phyloP scores from a whole-genome alignment of 2,797 vertebrate species.

The Artibeus lituratus region DNA sequence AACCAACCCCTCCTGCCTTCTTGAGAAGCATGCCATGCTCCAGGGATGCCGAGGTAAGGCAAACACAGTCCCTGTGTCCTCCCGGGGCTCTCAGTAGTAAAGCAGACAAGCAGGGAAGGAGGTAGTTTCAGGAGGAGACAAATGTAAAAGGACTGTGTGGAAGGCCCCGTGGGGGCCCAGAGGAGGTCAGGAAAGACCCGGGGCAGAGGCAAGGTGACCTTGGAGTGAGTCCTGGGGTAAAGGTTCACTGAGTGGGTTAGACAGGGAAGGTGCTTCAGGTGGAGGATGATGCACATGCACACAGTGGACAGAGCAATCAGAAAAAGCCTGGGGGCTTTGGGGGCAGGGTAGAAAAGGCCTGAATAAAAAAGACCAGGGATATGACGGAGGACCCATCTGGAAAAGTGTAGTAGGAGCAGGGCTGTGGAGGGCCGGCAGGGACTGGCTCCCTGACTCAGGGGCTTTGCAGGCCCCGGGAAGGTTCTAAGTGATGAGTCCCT shows the following conservation, averaged over 20 bases:
- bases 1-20: not conserved
- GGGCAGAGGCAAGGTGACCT: not conserved
- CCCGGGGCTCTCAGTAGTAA: not conserved
- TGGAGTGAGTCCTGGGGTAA: not conserved
- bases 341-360: not conserved
- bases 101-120: not conserved
- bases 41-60: no score
- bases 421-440: not conserved
- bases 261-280: not conserved
- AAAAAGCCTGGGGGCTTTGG: not conserved
- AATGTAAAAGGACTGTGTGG: not conserved
- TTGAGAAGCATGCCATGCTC: not conserved
- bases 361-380: not conserved
- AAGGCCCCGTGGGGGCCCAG: not conserved
- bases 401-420: not conserved
- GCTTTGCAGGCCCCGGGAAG: accelerated
- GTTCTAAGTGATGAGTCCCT: accelerated
- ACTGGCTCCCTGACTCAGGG: accelerated
- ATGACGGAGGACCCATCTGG: not conserved
- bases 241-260: not conserved
- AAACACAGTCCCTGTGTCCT: not conserved
- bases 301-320: not conserved
- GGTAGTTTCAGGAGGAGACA: not conserved
- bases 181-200: not conserved
- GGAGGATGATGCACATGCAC: not conserved